phyloP scores from a whole-genome alignment of 2,797 vertebrate genomes.

The Poecilia velifera region DNA sequence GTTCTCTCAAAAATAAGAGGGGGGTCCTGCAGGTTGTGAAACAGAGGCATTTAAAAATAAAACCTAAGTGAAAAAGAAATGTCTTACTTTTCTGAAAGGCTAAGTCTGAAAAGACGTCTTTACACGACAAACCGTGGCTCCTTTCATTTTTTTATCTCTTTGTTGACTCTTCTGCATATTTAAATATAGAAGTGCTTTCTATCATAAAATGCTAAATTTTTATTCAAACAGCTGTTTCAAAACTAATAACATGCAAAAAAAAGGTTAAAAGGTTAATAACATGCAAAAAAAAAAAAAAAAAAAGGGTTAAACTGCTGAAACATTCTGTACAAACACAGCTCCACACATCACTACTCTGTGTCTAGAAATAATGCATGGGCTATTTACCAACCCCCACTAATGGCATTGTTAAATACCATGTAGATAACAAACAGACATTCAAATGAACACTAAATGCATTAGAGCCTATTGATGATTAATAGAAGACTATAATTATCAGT shows the following conservation, averaged over 20 bases:
- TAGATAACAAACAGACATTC: background rate
- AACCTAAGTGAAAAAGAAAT: background rate
- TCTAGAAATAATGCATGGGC: background rate
- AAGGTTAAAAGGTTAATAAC: background rate
- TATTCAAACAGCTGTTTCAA: background rate
- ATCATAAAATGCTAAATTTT: background rate
- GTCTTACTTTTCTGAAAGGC: background rate
- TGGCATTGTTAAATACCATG: background rate
- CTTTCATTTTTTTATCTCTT: background rate
- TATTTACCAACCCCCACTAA: background rate
- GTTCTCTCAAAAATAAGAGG: background rate
- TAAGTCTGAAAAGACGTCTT: background rate
- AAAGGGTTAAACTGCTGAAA: background rate
- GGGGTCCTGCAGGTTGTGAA: background rate
- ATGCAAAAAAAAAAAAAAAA: background rate
- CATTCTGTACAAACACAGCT: background rate
- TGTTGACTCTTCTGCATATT: background rate
- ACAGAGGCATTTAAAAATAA: background rate
- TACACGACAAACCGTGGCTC: background rate
- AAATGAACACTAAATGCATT: background rate
- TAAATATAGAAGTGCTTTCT: background rate
- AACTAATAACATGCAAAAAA: too few species aligned
- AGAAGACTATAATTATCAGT: background rate
- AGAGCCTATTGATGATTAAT: background rate
- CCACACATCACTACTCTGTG: background rate